Evolutionary conservation across 2,888 invertebrate species (phyloP), one percentile per base, ranked within the genome.

Genomic region (Antheraea yamamai): DNA sequence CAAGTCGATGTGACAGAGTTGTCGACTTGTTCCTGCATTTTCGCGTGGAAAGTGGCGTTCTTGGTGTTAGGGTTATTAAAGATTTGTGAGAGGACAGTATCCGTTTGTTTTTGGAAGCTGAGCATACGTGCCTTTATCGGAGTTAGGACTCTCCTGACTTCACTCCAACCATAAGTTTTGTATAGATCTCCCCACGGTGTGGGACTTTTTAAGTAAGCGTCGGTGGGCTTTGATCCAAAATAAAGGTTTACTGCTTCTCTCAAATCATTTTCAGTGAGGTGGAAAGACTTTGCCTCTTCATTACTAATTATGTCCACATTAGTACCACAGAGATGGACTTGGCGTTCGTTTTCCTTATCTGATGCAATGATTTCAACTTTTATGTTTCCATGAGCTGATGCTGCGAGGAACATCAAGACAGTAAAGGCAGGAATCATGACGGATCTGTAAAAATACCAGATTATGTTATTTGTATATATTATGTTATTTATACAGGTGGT

Each of bases 111-210:
- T 0, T 77, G 77, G 7, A 81, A 74, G 2, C 78, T 77, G 10
- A 87, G 35, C n/a, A 86, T 75, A 2, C 76, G 76, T 0, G 82
- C 80, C 26, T 76, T 76, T 6, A 76, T 78, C 0, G 86, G 85
- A 10, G 66, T 73, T 0, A 88, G 74, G 0, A 80, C 82, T 55
- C 85, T 82, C 18, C 73, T 76, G 0, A 87, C 84, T 35, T 86
- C 82, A 1, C 79, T 39, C 87, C 87, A 87, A 23, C 79, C 77
- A 73, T 81, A 82, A 0, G 79, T 81, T n/a, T 77, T 73, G 78
- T 84, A 88, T 0, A 88, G 76, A 66, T 88, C 89, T 0, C 83
- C 82, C 86, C 85, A 88, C 0, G 87, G 87, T 0, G 88, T 88
- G 0, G 87, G 87, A 55, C 85, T 85, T 51, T 76, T 81, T 0